phyloP scores from a whole-genome alignment of 2,888 invertebrate species.

The Epistrophe grossulariae region DNA sequence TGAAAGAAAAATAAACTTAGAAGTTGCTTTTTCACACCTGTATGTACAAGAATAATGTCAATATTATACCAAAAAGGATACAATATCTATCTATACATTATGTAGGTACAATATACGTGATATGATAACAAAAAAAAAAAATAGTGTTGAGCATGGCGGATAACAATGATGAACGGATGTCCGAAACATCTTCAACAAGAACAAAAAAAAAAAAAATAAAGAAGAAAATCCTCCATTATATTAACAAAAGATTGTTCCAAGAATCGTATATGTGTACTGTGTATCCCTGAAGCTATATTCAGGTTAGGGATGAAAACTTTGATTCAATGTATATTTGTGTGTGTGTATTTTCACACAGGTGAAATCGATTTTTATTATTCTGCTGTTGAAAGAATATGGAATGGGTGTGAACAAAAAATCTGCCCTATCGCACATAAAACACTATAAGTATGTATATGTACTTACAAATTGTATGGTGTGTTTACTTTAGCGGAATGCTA shows the following conservation, averaged over 20 bases:
- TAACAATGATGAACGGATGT: constrained; percentile 59
- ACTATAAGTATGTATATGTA: neutral
- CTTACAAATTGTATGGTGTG: constrained; percentile 14
- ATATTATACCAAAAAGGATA: constrained; percentile 21
- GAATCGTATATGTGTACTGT: neutral
- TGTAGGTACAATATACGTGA: too few species aligned
- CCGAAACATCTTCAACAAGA: constrained; percentile 57
- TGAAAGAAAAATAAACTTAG: constrained; percentile 14
- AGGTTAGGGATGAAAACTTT: constrained; percentile 11
- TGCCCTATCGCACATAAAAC: constrained; percentile 29
- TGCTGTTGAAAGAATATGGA: neutral
- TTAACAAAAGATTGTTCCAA: constrained; percentile 46
- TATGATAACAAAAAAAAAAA: constrained; percentile 20
- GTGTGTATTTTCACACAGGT: constrained; percentile 21
- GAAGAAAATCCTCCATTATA: neutral
- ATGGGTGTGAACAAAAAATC: constrained; percentile 3
- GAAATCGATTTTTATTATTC: constrained; percentile 56
- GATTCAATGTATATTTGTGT: neutral
- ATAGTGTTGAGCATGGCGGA: constrained; percentile 20
- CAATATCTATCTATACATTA: neutral
- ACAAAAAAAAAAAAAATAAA: neutral
- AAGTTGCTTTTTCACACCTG: constrained; percentile 31
- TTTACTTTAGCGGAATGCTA: constrained; percentile 32
- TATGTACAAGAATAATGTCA: constrained; percentile 38
- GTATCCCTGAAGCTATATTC: constrained; percentile 8